Evolutionary conservation across 1,140 invertebrate genomes (phyloP), one percentile per base, ranked within the genome.

Genomic region (Drosophila kepulauana): DNA sequence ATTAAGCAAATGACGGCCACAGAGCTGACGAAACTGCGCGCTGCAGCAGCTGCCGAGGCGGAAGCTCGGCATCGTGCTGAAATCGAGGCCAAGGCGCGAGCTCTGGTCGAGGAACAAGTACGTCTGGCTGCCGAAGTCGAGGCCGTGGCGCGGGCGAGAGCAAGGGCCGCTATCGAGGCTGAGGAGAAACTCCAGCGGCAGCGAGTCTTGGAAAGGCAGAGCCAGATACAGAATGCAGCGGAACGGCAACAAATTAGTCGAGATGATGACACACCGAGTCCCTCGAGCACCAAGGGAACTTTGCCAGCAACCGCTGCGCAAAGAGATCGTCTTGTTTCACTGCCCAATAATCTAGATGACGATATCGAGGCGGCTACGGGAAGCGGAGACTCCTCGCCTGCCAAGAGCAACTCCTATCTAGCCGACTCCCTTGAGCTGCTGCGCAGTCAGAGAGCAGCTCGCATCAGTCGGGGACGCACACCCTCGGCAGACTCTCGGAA

Each of bases 1-100:
- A 89, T 89, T 15, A 92, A 91, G 75, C 91, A 91, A 59, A 92
- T 92, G 91, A 92, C 91, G 13, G 91, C 91, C 75, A 92, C 91
- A 1, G 87, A 92, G 20, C 58, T 92, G 48, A 64, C 67, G 13
- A 75, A 72, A 49, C 54, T 82, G 13, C 79, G 91, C 6, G 85
- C 91, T 0, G 72, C 84, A 25, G 90, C 86, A 10, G 87, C 91
- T 15, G 81, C 81, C 16, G 84, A 91, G 57, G 79, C 76, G 2
- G 67, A 75, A 51, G 76, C 79, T 7, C 43, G 56, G 15, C 43
- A 64, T 8, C 75, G 78, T 1, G 65, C 68, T 0, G 48, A 68
- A 52, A 65, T 67, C 48, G 78, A 78, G 43, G 81, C 71, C 52
- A 78, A 88, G 72, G 84, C 73, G 4, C n/a, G 54, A 8, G 82